These are phyloP conservation scores for Microcaecilia unicolor DNA, from an alignment of 2,797 vertebrate species.

Conservation along the genomic window DNA sequence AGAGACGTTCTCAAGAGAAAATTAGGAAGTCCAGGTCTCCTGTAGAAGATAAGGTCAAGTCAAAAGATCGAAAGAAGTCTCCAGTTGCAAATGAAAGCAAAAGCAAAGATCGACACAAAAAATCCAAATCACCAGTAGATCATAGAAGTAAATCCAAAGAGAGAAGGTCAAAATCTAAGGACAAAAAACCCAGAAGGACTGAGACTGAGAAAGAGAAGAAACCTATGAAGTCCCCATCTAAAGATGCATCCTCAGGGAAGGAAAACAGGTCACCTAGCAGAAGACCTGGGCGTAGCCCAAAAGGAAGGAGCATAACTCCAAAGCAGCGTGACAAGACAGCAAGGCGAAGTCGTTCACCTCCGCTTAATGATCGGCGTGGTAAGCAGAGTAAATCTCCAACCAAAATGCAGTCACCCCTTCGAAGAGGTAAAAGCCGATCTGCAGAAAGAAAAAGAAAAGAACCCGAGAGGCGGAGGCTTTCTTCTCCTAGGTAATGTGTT, in stretches of 20 bases:
- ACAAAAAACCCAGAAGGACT: conserved; percentile 56
- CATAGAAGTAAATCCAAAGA: conserved; percentile 68
- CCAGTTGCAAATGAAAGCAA: conserved; percentile 64
- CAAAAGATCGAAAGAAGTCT: conserved; percentile 69
- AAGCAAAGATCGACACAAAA: conserved; percentile 67
- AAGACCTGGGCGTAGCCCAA: conserved; percentile 69
- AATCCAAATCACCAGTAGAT: conserved; percentile 68
- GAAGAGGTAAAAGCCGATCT: conserved; percentile 79
- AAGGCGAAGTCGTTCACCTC: conserved; percentile 59
- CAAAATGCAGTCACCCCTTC: conserved; percentile 66
- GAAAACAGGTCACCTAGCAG: conserved; percentile 87
- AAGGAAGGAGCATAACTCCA: conserved; percentile 74
- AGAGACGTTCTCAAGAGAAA: conserved; percentile 61
- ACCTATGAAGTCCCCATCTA: conserved; percentile 86
- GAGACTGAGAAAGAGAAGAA: conserved; percentile 76
- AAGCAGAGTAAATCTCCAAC: conserved; percentile 82
- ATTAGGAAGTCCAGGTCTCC: conserved; percentile 57
- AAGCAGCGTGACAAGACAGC: conserved; percentile 63
- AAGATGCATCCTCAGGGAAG: conserved; percentile 91
- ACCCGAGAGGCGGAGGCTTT: conserved; percentile 68
- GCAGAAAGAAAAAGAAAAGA: conserved; percentile 80
- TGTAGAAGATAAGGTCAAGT: conserved; percentile 57
- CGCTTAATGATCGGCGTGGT: conserved; percentile 62
- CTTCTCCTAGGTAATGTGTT: conserved; percentile 74
- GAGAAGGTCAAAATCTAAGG: conserved; percentile 62